Evolutionary conservation across 2,797 vertebrate species (phyloP).

Genomic region (Propithecus deckenii): DNA sequence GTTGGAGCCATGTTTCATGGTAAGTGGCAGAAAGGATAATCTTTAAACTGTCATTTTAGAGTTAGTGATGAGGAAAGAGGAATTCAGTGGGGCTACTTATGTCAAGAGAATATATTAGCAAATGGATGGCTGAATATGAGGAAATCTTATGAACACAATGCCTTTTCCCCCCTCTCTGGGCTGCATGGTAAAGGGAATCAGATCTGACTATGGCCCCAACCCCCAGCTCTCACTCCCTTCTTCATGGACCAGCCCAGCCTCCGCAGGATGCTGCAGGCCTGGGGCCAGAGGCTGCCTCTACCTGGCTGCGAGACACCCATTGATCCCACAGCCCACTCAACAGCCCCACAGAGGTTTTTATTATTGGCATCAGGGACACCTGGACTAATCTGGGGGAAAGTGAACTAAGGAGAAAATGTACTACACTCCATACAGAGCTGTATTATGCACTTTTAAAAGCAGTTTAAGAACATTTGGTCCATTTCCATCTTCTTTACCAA

Average conservation of each 20-base stretch:
- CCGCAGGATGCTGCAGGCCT: not conserved
- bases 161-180: not conserved
- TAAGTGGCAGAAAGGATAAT: slow-evolving; percentile 74
- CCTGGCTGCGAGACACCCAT: not conserved
- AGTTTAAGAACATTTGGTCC: slow-evolving; percentile 42
- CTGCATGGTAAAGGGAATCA: slow-evolving; percentile 46
- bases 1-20: slow-evolving; percentile 61
- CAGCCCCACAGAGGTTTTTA: slow-evolving; percentile 8
- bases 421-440: not conserved
- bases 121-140: slow-evolving; percentile 54
- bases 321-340: not conserved
- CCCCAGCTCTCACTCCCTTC: not conserved
- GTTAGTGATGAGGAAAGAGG: slow-evolving; percentile 73
- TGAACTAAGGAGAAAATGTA: not conserved
- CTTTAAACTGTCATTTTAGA: slow-evolving; percentile 70
- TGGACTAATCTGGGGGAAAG: not conserved
- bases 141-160: not conserved
- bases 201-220: not conserved
- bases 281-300: not conserved
- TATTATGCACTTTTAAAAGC: slow-evolving; percentile 22
- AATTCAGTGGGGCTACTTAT: slow-evolving; percentile 70
- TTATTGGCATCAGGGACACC: slow-evolving; percentile 49
- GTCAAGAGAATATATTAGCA: slow-evolving; percentile 66
- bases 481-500: slow-evolving; percentile 38
- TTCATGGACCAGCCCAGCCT: not conserved